A percentile compares a stretch with the other conserved stretches of the same genome.
Evolutionary conservation across 1,140 invertebrate species (phyloP).

Genomic region (Hyles euphorbiae): DNA sequence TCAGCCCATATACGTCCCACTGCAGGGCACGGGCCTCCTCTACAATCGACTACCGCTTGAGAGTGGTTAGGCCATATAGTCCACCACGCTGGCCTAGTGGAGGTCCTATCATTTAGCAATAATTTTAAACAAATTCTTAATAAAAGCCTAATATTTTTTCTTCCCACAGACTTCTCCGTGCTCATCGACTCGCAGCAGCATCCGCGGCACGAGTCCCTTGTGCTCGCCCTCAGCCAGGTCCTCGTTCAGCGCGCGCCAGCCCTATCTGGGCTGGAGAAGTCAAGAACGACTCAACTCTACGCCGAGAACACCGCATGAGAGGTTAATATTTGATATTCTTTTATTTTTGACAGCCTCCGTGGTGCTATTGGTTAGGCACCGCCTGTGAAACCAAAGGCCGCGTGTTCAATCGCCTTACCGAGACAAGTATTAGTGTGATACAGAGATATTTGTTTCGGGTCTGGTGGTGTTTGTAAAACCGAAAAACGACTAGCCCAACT

Average conservation of each 20-base stretch:
- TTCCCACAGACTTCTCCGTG: slow-evolving; percentile 76
- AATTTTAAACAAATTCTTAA: background rate
- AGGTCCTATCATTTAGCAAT: background rate
- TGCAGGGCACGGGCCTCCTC: too few relatives aligned
- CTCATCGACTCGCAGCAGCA: slow-evolving; percentile 76
- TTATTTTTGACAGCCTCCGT: too few relatives aligned
- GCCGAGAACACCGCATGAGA: slow-evolving; percentile 88
- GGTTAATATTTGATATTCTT: slow-evolving; percentile 49
- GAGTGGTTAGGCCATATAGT: too few relatives aligned
- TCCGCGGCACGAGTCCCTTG: slow-evolving; percentile 63
- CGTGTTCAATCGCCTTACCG: too few relatives aligned
- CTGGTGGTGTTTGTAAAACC: too few relatives aligned
- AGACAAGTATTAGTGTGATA: too few relatives aligned
- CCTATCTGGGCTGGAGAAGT: slow-evolving; percentile 92
- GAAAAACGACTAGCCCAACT: too few relatives aligned
- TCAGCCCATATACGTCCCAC: too few relatives aligned
- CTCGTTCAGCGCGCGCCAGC: slow-evolving; percentile 81
- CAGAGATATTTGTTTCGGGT: too few relatives aligned
- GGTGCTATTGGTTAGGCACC: too few relatives aligned
- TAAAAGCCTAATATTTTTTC: background rate
- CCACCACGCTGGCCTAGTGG: background rate
- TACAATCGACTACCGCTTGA: too few relatives aligned
- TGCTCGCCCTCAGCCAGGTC: slow-evolving; percentile 66
- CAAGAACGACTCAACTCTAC: slow-evolving; percentile 84
- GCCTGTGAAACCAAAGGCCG: too few relatives aligned